Percentiles rank a stretch among this genome's conserved stretches.
These are phyloP conservation scores for Drosophila nasuta DNA, from an alignment of 1,140 invertebrate genomes.

Conservation along the genomic window DNA sequence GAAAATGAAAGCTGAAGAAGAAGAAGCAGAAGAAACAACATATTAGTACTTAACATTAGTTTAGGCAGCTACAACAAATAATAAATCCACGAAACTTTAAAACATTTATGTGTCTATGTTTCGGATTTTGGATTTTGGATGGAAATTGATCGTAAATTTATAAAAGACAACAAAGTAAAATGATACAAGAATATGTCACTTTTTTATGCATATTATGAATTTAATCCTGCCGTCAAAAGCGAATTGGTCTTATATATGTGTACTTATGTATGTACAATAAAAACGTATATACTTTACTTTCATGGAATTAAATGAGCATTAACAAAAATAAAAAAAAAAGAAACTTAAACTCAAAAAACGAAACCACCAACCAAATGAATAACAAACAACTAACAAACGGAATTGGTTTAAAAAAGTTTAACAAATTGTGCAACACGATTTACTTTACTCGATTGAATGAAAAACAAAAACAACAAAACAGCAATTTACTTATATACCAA, in stretches of 20 bases:
- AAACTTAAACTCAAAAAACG: conserved; percentile 37
- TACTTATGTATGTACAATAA: conserved; percentile 20
- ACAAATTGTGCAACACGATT: conserved; percentile 58
- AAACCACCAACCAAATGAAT: conserved; percentile 67
- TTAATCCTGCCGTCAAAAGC: conserved; percentile 79
- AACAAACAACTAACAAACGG: conserved; percentile 54
- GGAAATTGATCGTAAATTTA: neutral
- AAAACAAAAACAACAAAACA: conserved; percentile 33
- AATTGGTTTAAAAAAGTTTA: conserved; percentile 60
- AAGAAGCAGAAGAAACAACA: conserved; percentile 44
- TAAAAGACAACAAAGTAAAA: conserved; percentile 20
- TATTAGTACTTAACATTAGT: conserved; percentile 71
- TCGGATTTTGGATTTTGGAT: neutral
- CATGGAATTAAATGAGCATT: conserved; percentile 36
- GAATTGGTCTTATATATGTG: conserved; percentile 72
- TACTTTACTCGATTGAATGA: conserved; percentile 62
- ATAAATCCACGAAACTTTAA: conserved; percentile 25
- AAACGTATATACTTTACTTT: conserved; percentile 54
- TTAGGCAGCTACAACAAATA: conserved; percentile 60
- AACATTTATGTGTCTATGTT: conserved; percentile 9
- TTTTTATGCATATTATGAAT: conserved; percentile 76
- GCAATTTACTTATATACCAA: conserved; percentile 32
- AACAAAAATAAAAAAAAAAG: conserved; percentile 9
- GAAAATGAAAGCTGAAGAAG: neutral
- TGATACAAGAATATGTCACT: conserved; percentile 58